These are phyloP conservation scores for Halcyon smyrnensis DNA, from an alignment of 2,797 vertebrate genomes.

Conservation along the genomic window DNA sequence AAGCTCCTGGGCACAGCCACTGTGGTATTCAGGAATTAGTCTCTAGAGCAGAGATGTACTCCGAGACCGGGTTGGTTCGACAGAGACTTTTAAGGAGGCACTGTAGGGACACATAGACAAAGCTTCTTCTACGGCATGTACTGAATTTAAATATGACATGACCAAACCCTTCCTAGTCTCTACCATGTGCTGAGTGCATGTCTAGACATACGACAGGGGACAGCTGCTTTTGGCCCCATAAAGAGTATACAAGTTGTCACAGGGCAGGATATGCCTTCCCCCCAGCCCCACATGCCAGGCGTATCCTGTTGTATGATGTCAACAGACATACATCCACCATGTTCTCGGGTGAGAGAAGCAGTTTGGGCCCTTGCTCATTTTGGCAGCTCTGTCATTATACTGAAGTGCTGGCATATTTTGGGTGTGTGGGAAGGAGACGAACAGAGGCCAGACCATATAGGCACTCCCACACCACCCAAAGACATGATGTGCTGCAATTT, in stretches of 20 bases:
- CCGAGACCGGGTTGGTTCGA: neutral
- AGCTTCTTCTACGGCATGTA: neutral
- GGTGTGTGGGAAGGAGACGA: neutral
- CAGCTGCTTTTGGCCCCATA: neutral
- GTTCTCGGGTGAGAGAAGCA: neutral
- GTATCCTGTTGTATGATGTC: accelerated
- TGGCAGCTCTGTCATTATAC: neutral
- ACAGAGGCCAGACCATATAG: neutral
- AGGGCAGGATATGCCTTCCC: too few relatives aligned
- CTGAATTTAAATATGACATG: neutral
- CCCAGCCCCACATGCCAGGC: accelerated
- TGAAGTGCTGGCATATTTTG: neutral
- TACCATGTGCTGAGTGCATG: neutral
- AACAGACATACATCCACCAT: neutral
- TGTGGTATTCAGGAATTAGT: neutral
- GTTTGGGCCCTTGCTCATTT: neutral
- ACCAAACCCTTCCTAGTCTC: neutral
- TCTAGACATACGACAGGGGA: neutral
- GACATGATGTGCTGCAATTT: neutral
- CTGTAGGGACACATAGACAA: neutral
- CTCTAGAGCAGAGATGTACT: neutral
- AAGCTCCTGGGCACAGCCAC: neutral
- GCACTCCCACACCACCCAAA: neutral
- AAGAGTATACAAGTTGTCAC: too few relatives aligned
- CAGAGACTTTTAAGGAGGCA: neutral